A percentile compares a stretch with the other conserved stretches of the same genome.
Evolutionary conservation across 2,113 vertebrate species (phyloP).

Genomic region (Actenoides hombroni): DNA sequence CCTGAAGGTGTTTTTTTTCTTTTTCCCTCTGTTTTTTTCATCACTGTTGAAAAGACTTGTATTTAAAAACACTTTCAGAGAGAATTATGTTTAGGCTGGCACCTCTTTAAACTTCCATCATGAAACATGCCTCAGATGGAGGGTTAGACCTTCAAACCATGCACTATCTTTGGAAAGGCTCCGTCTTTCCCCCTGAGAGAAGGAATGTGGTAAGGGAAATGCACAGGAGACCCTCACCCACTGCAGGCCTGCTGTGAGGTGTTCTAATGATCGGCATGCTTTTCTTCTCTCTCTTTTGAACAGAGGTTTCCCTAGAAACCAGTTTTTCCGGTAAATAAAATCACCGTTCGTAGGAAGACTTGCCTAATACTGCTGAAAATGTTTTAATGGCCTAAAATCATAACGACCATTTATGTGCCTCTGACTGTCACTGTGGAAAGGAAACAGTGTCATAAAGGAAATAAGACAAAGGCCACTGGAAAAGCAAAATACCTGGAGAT

Average conservation of each 20-base stretch:
- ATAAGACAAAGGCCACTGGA: neutral
- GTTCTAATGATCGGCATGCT: neutral
- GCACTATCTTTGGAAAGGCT: neutral
- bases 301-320: constrained; percentile 61
- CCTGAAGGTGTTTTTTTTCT: neutral
- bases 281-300: neutral
- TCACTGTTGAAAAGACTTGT: neutral
- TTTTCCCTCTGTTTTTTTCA: neutral
- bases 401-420: neutral
- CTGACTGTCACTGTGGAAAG: neutral
- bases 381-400: constrained; percentile 1
- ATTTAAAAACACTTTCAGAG: neutral
- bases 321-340: constrained; percentile 45
- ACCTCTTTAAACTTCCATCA: neutral
- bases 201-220: neutral
- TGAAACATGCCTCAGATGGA: accelerated
- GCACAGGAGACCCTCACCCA: neutral
- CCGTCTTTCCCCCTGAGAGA: neutral
- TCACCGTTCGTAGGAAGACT: neutral
- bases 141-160: neutral
- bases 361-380: constrained; percentile 21
- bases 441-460: neutral
- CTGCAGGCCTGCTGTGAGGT: neutral
- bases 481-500: neutral
- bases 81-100: neutral